Conservation (phyloP, 2,888 invertebrate genomes). For the Colletes collaris region DNA sequence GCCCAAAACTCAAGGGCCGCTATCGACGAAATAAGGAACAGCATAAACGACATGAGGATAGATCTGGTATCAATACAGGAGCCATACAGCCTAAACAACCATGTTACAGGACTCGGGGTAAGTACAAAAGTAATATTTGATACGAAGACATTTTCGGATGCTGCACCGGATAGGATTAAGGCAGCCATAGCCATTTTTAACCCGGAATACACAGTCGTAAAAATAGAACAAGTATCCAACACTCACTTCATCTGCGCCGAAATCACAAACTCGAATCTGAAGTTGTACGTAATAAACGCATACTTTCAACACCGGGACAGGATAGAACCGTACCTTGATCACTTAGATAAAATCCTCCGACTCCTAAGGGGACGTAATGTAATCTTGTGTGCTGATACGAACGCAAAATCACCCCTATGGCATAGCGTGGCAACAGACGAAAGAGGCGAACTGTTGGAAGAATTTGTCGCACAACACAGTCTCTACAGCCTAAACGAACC, state of each 20-base stretch:
- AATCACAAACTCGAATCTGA: background rate
- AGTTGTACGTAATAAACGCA: background rate
- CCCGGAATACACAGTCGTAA: background rate
- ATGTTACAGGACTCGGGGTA: too few species aligned
- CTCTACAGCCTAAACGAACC: too few species aligned
- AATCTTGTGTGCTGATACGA: background rate
- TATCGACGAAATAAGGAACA: background rate
- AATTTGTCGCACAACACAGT: background rate
- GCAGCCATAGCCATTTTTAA: background rate
- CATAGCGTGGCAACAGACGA: background rate
- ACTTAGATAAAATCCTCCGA: background rate
- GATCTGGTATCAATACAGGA: slow-evolving; percentile 2
- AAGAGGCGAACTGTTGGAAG: background rate
- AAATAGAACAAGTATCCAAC: slow-evolving; percentile 1
- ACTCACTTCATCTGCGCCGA: slow-evolving; percentile 9
- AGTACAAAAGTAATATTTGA: too few species aligned
- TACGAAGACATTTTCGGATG: background rate
- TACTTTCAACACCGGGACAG: slow-evolving; percentile 2
- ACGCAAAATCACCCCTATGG: slow-evolving; percentile 16
- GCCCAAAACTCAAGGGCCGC: background rate
- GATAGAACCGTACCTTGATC: background rate
- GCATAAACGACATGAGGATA: background rate
- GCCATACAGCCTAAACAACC: too few species aligned
- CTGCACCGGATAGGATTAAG: background rate
- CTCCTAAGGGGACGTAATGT: background rate